phyloP scores from a whole-genome alignment of 1,140 invertebrate genomes.

The Telenomus remus region DNA sequence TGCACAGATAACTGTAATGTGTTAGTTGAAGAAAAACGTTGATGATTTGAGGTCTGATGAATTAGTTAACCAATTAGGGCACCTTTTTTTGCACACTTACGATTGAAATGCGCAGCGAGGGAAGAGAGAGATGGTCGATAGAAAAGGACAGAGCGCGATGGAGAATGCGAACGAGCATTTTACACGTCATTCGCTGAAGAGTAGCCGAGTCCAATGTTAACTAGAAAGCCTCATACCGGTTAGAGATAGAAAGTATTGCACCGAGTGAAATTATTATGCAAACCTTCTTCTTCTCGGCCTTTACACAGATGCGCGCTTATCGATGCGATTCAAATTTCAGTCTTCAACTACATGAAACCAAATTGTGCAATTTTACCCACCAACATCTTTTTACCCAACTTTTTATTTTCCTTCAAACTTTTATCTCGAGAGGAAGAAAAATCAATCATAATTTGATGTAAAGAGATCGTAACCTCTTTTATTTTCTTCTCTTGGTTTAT shows the following conservation, averaged over 20 bases:
- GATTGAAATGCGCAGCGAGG: neutral
- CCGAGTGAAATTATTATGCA: conserved; percentile 49
- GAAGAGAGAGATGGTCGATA: neutral
- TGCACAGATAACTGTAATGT: no score
- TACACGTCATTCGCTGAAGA: conserved; percentile 39
- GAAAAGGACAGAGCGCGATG: neutral
- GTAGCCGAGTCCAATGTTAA: conserved; percentile 45
- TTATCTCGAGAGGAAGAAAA: no score
- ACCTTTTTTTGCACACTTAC: neutral
- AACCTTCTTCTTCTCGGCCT: conserved; percentile 30
- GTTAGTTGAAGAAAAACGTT: no score
- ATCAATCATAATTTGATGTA: no score
- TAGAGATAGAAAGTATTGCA: conserved; percentile 51
- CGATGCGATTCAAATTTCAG: conserved; percentile 22
- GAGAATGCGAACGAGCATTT: conserved; percentile 35
- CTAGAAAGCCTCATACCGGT: conserved; percentile 45
- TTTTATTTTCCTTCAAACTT: no score
- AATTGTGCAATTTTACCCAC: no score
- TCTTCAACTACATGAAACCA: conserved; percentile 14
- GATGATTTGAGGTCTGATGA: no score
- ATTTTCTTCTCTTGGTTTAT: no score
- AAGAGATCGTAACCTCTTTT: no score
- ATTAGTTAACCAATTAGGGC: no score
- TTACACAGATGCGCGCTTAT: conserved; percentile 26
- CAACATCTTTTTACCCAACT: no score